Base-by-base conservation (phyloP, 2,113 vertebrate genomes). In the Melanocharis versteri region DNA sequence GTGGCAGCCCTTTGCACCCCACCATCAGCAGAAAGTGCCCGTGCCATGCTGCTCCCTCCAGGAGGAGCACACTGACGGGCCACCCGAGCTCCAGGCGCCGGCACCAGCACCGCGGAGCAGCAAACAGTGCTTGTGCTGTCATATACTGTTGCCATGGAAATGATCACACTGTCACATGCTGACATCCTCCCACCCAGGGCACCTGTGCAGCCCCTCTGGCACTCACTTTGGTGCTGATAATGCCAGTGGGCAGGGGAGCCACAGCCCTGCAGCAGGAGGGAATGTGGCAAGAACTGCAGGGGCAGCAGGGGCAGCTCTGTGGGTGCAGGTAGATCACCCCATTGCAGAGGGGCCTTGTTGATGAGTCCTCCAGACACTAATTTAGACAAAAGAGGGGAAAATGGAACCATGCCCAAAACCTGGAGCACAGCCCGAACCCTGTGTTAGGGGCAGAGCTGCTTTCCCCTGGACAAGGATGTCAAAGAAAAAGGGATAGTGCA, bases 1-100 rank as follows among this genome's bases (percentile, higher is more conserved):
- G 0, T 6, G 39, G 70, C 50, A 81, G 77, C 60, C 31, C 65
- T 31, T 31, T 3, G 0, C n/a, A 17, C 30, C 35, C 73, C 0
- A 0, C 18, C 39, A 3, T 2, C 0, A 0, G 40, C 44, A 64
- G 54, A 0, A 4, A 10, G 66, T 40, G 53, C 48, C 70, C 2
- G 2, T 1, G 4, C 22, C 0, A 0, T 11, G 26, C 70, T 50
- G 19, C 9, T 82, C 17, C 48, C 26, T 44, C 58, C 62, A 26
- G 87, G 45, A 89, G 56, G 28, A 75, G 3, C n/a, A 6, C 3
- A 2, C 39, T 0, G 5, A 33, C 0, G 0, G 37, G 40, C 3
- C 2, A 35, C 48, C 44, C 8, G 5, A 28, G 70, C 83, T 79
- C 61, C 21, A 10, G 86, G 61, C 7, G 0, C 45, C 12, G 0